Evolutionary conservation across 2,888 invertebrate genomes (phyloP).

Genomic region (Anticlea derivata): DNA sequence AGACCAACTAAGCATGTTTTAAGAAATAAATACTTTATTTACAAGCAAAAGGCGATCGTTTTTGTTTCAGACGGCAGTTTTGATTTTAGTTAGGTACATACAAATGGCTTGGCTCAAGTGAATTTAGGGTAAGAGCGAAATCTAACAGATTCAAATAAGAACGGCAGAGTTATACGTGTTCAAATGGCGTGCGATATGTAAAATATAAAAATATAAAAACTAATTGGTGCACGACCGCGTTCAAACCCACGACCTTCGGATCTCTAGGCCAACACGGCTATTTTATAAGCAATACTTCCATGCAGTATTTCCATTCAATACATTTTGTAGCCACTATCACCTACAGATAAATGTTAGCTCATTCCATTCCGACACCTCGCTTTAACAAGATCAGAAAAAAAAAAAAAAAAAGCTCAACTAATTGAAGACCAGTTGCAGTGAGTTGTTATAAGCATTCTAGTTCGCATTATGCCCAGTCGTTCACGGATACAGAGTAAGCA

Average conservation of each 20-base stretch:
- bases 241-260: too few species aligned
- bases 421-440: constrained; percentile 64
- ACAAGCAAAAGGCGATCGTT: too few species aligned
- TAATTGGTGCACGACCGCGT: too few species aligned
- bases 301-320: neutral
- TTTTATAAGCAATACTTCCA: constrained; percentile 1
- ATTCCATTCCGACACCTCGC: constrained; percentile 33
- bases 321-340: neutral
- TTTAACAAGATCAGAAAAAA: constrained; percentile 32
- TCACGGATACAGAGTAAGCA: constrained; percentile 35
- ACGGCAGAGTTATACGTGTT: too few species aligned
- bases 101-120: too few species aligned
- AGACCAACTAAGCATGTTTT: constrained; percentile 11
- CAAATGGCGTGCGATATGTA: too few species aligned
- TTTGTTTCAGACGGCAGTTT: too few species aligned
- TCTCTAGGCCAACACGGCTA: too few species aligned
- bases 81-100: too few species aligned
- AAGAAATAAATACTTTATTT: neutral
- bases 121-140: too few species aligned
- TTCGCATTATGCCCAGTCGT: constrained; percentile 52
- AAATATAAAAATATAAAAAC: too few species aligned
- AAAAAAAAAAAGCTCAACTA: constrained; percentile 52
- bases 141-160: too few species aligned
- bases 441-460: constrained; percentile 54
- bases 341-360: constrained; percentile 23